phyloP scores from a whole-genome alignment of 2,888 invertebrate species.

The Sinelater perroti region DNA sequence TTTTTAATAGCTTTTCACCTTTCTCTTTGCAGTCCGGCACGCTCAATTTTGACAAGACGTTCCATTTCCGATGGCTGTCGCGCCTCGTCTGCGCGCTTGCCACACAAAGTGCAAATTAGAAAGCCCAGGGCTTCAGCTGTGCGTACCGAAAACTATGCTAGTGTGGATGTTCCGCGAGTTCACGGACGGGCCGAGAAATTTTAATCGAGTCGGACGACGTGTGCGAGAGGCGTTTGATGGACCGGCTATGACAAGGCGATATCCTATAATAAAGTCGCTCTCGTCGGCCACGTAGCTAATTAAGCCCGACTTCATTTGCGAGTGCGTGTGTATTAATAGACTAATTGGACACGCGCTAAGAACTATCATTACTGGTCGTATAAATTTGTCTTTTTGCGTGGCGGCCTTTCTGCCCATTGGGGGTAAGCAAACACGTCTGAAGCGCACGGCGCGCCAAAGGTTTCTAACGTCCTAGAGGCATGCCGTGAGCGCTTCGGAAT shows the following conservation, averaged over 20 bases:
- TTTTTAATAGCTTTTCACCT: too few relatives aligned
- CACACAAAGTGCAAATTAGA: neutral
- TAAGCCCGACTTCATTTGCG: slow-evolving; percentile 46
- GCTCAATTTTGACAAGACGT: neutral
- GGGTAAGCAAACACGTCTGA: too few relatives aligned
- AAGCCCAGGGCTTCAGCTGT: neutral
- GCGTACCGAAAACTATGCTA: too few relatives aligned
- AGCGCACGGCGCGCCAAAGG: too few relatives aligned
- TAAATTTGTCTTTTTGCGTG: too few relatives aligned
- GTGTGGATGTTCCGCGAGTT: too few relatives aligned
- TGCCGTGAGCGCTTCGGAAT: too few relatives aligned
- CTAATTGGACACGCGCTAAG: slow-evolving; percentile 52
- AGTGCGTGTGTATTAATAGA: slow-evolving; percentile 48
- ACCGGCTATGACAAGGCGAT: slow-evolving; percentile 49
- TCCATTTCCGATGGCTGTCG: slow-evolving; percentile 8
- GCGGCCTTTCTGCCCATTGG: too few relatives aligned
- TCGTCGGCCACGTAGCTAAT: slow-evolving; percentile 54
- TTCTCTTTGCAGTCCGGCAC: too few relatives aligned
- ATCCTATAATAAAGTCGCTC: slow-evolving; percentile 51
- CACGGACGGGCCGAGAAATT: too few relatives aligned
- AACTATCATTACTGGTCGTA: slow-evolving; percentile 43
- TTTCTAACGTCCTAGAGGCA: too few relatives aligned
- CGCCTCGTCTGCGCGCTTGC: neutral
- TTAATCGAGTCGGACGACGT: slow-evolving; percentile 48
- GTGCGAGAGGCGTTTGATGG: slow-evolving; percentile 41